These are phyloP conservation scores for Dioctria rufipes DNA, from an alignment of 2,888 invertebrate species.

Conservation along the genomic window DNA sequence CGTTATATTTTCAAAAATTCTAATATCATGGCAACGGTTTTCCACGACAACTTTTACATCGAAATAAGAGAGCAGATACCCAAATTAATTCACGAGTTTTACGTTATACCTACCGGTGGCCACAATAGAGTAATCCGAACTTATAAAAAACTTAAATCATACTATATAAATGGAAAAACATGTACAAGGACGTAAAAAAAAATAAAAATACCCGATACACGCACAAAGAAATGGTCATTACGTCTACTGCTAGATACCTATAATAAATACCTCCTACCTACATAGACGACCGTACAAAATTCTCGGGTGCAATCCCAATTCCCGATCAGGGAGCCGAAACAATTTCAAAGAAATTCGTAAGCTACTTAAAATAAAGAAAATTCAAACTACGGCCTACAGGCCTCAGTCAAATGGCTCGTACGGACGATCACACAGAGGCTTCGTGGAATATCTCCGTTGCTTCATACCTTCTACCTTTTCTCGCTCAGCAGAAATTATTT, in stretches of 20 bases:
- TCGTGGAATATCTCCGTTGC: neutral
- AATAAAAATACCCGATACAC: conserved; percentile 26
- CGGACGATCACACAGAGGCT: neutral
- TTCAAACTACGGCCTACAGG: neutral
- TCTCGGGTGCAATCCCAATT: neutral
- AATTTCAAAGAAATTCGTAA: neutral
- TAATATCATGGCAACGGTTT: too few relatives aligned
- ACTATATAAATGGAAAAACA: conserved; percentile 42
- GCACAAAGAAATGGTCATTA: conserved; percentile 50
- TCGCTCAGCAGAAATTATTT: neutral
- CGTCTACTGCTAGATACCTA: conserved; percentile 27
- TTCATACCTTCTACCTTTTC: neutral
- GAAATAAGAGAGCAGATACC: too few relatives aligned
- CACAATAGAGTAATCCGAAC: too few relatives aligned
- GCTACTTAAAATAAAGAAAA: neutral
- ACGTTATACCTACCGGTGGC: too few relatives aligned
- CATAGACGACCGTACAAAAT: conserved; percentile 27
- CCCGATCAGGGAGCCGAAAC: conserved; percentile 19
- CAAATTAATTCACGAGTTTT: too few relatives aligned
- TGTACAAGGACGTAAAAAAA: conserved; percentile 52
- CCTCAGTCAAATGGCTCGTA: neutral
- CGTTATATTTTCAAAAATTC: too few relatives aligned
- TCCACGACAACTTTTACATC: too few relatives aligned
- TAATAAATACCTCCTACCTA: conserved; percentile 41
- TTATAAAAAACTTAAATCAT: too few relatives aligned